Evolutionary conservation across 2,797 vertebrate species (phyloP).

Genomic region (Lepilemur ruficaudatus): DNA sequence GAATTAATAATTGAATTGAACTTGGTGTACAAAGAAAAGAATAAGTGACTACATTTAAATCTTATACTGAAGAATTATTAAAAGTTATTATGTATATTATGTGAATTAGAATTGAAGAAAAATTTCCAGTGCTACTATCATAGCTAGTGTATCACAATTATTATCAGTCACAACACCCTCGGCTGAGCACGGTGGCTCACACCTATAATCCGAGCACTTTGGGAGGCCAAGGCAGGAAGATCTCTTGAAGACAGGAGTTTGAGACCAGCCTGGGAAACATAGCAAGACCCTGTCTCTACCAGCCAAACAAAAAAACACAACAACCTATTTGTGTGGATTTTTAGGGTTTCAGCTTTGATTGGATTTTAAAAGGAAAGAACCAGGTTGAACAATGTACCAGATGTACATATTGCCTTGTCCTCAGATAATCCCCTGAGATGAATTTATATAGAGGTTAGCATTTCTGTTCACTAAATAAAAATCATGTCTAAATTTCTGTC

Average conservation of each 20-base stretch:
- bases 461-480: not conserved
- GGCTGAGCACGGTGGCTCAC: not conserved
- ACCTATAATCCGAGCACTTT: not conserved
- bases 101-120: not conserved
- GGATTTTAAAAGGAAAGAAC: not conserved
- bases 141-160: not conserved
- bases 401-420: not conserved
- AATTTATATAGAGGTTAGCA: not conserved
- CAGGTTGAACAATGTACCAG: not conserved
- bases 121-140: not conserved
- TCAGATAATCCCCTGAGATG: not conserved
- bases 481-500: not conserved
- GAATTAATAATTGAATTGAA: not conserved
- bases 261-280: not conserved
- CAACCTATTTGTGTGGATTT: not conserved
- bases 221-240: not conserved
- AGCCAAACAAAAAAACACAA: too few species aligned
- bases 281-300: not conserved
- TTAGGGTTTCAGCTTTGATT: not conserved
- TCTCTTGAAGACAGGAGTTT: not conserved
- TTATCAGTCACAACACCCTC: not conserved
- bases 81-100: not conserved
- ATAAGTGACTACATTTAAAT: not conserved
- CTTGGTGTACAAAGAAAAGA: not conserved
- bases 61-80: not conserved